Evolutionary conservation across 2,888 invertebrate genomes (phyloP).

Genomic region (Cremastinae sp.): DNA sequence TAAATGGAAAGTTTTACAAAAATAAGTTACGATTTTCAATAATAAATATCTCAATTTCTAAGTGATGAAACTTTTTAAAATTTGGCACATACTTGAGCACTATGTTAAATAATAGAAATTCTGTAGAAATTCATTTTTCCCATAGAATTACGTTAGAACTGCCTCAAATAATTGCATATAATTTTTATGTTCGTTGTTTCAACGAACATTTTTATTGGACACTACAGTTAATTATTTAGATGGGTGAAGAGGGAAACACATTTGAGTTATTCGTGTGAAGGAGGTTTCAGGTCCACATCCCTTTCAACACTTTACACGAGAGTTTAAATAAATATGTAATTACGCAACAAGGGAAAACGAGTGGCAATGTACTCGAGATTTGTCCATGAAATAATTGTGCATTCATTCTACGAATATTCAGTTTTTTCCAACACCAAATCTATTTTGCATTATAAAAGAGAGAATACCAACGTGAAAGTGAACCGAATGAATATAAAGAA

Average conservation of each 20-base stretch:
- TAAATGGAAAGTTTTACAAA: no score
- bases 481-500: background rate
- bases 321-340: constrained; percentile 61
- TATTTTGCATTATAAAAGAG: constrained; percentile 20
- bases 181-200: no score
- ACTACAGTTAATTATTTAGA: constrained; percentile 24
- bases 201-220: no score
- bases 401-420: constrained; percentile 39
- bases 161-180: no score
- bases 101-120: no score
- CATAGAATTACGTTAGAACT: no score
- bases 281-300: background rate
- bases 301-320: constrained; percentile 31
- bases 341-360: constrained; percentile 32
- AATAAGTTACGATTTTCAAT: no score
- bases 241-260: background rate
- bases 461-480: background rate
- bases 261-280: background rate
- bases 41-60: no score
- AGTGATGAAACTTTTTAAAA: no score
- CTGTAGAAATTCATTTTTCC: no score
- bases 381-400: background rate
- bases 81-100: no score
- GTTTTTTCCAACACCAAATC: constrained; percentile 5
- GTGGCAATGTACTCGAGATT: background rate